Evolutionary conservation across 2,113 vertebrate species (phyloP), one percentile per base, ranked within the genome.

Genomic region (Camelus bactrianus): DNA sequence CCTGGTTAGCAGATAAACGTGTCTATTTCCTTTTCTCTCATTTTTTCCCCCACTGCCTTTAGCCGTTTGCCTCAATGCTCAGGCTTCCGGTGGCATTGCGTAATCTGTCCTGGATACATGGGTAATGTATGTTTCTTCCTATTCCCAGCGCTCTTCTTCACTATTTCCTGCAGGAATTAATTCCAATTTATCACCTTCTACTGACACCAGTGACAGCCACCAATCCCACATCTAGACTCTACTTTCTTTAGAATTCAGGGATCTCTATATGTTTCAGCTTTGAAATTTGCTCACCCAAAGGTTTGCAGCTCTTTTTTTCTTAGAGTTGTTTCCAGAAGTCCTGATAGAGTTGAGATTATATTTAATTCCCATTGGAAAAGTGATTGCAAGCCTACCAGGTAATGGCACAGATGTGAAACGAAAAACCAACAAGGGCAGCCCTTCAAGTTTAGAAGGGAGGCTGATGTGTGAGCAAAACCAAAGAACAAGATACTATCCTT

Each of bases 341-440:
- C 48, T 81, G 72, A 30, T 20, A 75, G 38, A 92, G 14, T 80
- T 24, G 13, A 91, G 60, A 77, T 38, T 76, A 30, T 67, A 83
- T 93, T 96, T 77, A 54, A 84, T 80, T 94, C 79, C n/a, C 19
- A 80, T 19, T 80, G 35, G 19, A 46, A 85, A 96, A 73, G 12
- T 89, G 56, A 42, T 60, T 50, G 2, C 30, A 95, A 76, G 42
- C 10, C n/a, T 72, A 13, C 6, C 46, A 80, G 19, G 17, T 94
- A 91, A 94, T 82, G 46, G 8, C 6, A 50, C 20, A 83, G 17
- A 77, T 48, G 10, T 38, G 85, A 89, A 96, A 89, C 26, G 50
- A 72, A 77, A 90, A 60, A 70, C 26, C 42, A 91, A 20, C 89
- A 83, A 65, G 28, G 35, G 19, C 22, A 94, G 42, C 35, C 20